A percentile compares a stretch with the other conserved stretches of the same genome.
These are phyloP conservation scores for Antheraea mylitta DNA, from an alignment of 1,140 invertebrate species.

Conservation along the genomic window DNA sequence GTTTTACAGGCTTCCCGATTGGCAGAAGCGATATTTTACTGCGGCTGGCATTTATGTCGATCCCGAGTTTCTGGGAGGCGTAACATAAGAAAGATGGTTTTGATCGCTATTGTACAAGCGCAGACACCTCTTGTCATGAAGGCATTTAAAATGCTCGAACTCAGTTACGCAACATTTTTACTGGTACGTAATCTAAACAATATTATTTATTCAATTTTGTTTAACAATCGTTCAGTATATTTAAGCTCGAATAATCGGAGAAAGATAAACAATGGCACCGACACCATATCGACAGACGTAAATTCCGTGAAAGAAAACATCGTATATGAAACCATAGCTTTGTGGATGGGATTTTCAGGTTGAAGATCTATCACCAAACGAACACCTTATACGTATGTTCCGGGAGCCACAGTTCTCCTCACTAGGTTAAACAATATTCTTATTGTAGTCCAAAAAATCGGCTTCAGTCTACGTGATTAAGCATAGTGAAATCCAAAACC, in stretches of 20 bases:
- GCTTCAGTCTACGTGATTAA: too few relatives aligned
- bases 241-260: background rate
- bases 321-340: too few relatives aligned
- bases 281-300: too few relatives aligned
- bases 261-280: background rate
- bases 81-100: slow-evolving; percentile 43
- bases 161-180: slow-evolving; percentile 56
- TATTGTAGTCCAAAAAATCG: too few relatives aligned
- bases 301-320: too few relatives aligned
- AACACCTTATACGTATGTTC: too few relatives aligned
- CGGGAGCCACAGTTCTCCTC: too few relatives aligned
- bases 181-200: slow-evolving; percentile 30
- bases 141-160: slow-evolving; percentile 61
- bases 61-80: slow-evolving; percentile 23
- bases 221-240: background rate
- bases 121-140: slow-evolving; percentile 57
- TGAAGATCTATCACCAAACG: too few relatives aligned
- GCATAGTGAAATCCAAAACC: too few relatives aligned
- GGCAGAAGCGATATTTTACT: slow-evolving; percentile 59
- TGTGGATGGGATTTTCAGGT: too few relatives aligned
- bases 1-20: slow-evolving; percentile 47
- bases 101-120: slow-evolving; percentile 44
- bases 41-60: slow-evolving; percentile 51
- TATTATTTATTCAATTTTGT: too few relatives aligned
- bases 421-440: too few relatives aligned